Conservation (phyloP, 2,113 vertebrate species). For the Psittacus erithacus region DNA sequence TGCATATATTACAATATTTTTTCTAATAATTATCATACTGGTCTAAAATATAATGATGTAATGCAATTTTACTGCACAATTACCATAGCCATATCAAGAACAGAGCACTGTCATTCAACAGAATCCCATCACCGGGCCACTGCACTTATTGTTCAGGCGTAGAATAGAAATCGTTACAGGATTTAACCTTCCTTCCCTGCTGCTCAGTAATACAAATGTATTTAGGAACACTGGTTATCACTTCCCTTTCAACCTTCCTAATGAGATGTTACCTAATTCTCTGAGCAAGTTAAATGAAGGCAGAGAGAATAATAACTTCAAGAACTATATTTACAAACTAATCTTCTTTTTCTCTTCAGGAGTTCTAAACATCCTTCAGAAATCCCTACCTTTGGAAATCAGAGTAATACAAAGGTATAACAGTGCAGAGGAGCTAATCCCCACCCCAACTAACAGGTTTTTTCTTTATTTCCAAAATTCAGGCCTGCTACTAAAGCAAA, state of each 20-base stretch:
- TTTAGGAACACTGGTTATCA: conserved; percentile 33
- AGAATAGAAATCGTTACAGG: conserved; percentile 44
- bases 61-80: conserved; percentile 7
- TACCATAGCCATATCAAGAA: conserved; percentile 15
- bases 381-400: conserved; percentile 42
- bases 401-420: neutral
- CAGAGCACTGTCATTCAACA: conserved; percentile 48
- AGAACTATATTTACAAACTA: conserved; percentile 38
- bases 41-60: conserved; percentile 16
- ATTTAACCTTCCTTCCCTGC: conserved; percentile 49
- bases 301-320: conserved; percentile 23
- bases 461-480: conserved; percentile 17
- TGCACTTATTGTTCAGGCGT: conserved; percentile 37
- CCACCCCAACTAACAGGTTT: neutral
- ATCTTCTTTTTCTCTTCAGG: conserved; percentile 44
- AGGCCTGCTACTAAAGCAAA: conserved; percentile 18
- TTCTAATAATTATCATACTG: conserved; percentile 36
- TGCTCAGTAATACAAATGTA: conserved; percentile 34
- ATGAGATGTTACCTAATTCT: conserved; percentile 46
- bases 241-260: conserved; percentile 40
- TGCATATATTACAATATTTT: conserved; percentile 41
- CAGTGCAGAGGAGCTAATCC: neutral
- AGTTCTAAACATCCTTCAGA: conserved; percentile 7
- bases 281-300: conserved; percentile 39
- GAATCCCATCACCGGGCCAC: conserved; percentile 28